Evolutionary conservation across 1,140 invertebrate species (phyloP).

Genomic region (Tribolium madens): DNA sequence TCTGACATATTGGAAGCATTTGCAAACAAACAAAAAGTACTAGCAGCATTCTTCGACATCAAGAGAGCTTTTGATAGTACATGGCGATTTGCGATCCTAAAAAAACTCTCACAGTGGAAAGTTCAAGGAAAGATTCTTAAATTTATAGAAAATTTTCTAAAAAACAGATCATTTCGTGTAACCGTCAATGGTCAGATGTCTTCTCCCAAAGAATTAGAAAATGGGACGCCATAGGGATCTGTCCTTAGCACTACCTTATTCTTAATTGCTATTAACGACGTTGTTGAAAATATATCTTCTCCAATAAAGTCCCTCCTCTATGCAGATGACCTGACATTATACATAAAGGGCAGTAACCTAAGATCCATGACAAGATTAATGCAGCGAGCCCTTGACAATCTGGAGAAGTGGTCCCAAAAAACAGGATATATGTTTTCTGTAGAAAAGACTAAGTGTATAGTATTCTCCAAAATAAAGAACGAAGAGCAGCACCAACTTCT

Average conservation of each 20-base stretch:
- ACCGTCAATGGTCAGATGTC: slow-evolving; percentile 6
- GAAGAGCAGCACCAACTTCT: neutral
- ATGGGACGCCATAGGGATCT: slow-evolving; percentile 35
- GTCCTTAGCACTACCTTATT: slow-evolving; percentile 39
- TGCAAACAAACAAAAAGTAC: slow-evolving; percentile 26
- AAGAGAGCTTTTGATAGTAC: slow-evolving; percentile 47
- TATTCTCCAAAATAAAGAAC: slow-evolving; percentile 26
- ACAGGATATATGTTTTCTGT: slow-evolving; percentile 26
- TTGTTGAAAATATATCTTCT: slow-evolving; percentile 12
- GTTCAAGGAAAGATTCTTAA: slow-evolving; percentile 17
- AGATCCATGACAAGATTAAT: neutral
- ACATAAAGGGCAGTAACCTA: slow-evolving; percentile 1
- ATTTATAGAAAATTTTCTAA: slow-evolving; percentile 44
- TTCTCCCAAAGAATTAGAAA: slow-evolving; percentile 6
- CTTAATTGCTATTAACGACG: slow-evolving; percentile 27
- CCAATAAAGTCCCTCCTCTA: slow-evolving; percentile 25
- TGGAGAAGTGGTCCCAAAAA: slow-evolving; percentile 24
- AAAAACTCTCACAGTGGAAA: slow-evolving; percentile 10
- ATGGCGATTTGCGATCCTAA: slow-evolving; percentile 37
- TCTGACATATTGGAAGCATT: slow-evolving; percentile 39
- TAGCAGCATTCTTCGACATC: slow-evolving; percentile 51
- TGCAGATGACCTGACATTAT: slow-evolving; percentile 38
- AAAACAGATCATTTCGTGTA: slow-evolving; percentile 25
- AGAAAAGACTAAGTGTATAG: slow-evolving; percentile 34
- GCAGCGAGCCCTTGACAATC: slow-evolving; percentile 1